Conservation (phyloP, 1,140 invertebrate species). For the Halesus radiatus region DNA sequence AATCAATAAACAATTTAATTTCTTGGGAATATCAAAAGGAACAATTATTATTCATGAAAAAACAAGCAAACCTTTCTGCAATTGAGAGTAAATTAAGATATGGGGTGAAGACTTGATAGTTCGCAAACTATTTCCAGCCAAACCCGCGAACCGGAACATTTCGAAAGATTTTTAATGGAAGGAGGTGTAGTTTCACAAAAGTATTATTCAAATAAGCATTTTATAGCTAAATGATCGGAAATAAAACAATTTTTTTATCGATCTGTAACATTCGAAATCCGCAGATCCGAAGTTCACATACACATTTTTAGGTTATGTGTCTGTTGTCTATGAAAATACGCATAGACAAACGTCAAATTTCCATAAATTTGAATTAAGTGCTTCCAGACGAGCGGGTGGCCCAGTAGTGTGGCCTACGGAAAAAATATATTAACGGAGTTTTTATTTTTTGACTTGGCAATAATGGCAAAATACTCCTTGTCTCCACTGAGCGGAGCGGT, state of each 20-base stretch:
- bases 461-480: too few relatives aligned
- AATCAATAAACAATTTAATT: too few relatives aligned
- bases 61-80: constrained; percentile 7
- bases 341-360: constrained; percentile 41
- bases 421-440: too few relatives aligned
- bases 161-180: background rate
- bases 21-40: too few relatives aligned
- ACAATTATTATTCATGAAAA: too few relatives aligned
- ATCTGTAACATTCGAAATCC: constrained; percentile 15
- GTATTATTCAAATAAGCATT: background rate
- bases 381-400: too few relatives aligned
- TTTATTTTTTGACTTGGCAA: too few relatives aligned
- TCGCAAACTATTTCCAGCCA: background rate
- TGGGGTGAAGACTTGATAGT: constrained; percentile 8
- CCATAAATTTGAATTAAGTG: background rate
- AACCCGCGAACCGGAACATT: constrained; percentile 36
- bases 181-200: background rate
- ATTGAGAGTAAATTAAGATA: constrained; percentile 11
- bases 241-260: constrained; percentile 1
- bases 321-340: constrained; percentile 1
- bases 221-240: constrained; percentile 1
- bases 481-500: too few relatives aligned
- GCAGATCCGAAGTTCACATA: background rate
- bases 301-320: constrained; percentile 26
- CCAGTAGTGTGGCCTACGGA: too few relatives aligned